Conservation (phyloP, 2,888 invertebrate genomes). For the Molanna angustata region DNA sequence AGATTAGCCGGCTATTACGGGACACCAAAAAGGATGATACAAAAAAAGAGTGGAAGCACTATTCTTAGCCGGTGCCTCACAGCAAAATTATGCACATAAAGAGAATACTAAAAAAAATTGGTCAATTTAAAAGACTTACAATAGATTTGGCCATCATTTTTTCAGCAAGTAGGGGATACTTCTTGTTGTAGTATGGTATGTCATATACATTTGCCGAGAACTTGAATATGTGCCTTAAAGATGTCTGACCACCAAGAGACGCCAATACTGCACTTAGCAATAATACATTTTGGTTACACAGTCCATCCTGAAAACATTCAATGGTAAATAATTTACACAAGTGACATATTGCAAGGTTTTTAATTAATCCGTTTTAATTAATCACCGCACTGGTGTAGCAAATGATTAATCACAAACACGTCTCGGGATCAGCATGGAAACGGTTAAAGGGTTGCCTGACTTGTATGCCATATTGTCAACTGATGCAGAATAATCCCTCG, state of each 20-base stretch:
- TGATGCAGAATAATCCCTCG: too few relatives aligned
- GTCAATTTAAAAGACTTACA: slow-evolving; percentile 4
- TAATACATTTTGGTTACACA: slow-evolving; percentile 42
- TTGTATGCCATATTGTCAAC: too few relatives aligned
- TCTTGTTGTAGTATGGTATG: slow-evolving; percentile 6
- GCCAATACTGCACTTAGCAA: slow-evolving; percentile 78
- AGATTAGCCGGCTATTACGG: too few relatives aligned
- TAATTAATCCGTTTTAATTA: too few relatives aligned
- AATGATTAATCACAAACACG: neutral
- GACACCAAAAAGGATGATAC: too few relatives aligned
- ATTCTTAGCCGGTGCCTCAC: too few relatives aligned
- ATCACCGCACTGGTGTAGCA: neutral
- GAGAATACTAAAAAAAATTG: too few relatives aligned
- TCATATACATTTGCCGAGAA: slow-evolving; percentile 6
- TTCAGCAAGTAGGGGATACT: slow-evolving; percentile 14
- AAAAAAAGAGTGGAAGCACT: too few relatives aligned
- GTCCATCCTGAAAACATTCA: slow-evolving; percentile 14
- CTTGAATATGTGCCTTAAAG: slow-evolving; percentile 9
- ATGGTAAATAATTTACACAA: neutral
- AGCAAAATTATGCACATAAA: too few relatives aligned
- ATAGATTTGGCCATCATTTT: slow-evolving; percentile 10
- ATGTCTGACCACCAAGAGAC: slow-evolving; percentile 67
- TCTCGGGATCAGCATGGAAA: too few relatives aligned
- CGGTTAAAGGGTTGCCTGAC: too few relatives aligned
- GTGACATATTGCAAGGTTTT: too few relatives aligned